Conservation (phyloP, 2,888 invertebrate species). For the Zygothrica quintamaculata region DNA sequence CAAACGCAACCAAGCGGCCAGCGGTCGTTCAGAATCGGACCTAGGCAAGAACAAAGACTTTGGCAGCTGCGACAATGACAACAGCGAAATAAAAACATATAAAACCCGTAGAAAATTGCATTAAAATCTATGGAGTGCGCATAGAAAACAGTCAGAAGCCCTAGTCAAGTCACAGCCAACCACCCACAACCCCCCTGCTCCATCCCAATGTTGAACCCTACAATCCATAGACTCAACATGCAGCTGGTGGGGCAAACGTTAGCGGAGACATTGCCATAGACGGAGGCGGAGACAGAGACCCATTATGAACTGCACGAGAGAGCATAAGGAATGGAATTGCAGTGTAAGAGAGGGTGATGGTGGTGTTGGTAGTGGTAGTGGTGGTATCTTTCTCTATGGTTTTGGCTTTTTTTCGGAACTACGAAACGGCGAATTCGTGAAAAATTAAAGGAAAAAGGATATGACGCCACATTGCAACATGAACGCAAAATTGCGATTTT, state of each 20-base stretch:
- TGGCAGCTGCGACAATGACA: constrained; percentile 80
- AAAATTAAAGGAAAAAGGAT: constrained; percentile 80
- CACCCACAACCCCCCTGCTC: too few species aligned
- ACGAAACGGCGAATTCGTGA: constrained; percentile 80
- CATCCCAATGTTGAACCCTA: too few species aligned
- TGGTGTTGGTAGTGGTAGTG: background rate
- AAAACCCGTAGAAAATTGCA: constrained; percentile 76
- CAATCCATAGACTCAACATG: too few species aligned
- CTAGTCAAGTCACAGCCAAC: constrained; percentile 9
- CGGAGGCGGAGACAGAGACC: constrained; percentile 26
- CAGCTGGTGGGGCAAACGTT: background rate
- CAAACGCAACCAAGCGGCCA: constrained; percentile 34
- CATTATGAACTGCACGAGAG: constrained; percentile 59
- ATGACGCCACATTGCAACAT: constrained; percentile 80
- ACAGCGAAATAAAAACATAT: constrained; percentile 73
- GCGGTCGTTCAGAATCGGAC: constrained; percentile 46
- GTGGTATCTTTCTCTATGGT: constrained; percentile 14
- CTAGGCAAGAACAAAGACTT: constrained; percentile 73
- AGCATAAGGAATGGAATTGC: constrained; percentile 35
- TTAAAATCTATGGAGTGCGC: constrained; percentile 81
- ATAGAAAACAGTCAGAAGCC: constrained; percentile 59
- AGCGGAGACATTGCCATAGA: constrained; percentile 3
- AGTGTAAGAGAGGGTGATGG: constrained; percentile 2
- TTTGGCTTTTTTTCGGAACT: constrained; percentile 74
- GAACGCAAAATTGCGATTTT: constrained; percentile 81